A percentile compares a stretch with the other conserved stretches of the same genome.
phyloP scores from a whole-genome alignment of 2,888 invertebrate genomes.

The Empis livida region DNA sequence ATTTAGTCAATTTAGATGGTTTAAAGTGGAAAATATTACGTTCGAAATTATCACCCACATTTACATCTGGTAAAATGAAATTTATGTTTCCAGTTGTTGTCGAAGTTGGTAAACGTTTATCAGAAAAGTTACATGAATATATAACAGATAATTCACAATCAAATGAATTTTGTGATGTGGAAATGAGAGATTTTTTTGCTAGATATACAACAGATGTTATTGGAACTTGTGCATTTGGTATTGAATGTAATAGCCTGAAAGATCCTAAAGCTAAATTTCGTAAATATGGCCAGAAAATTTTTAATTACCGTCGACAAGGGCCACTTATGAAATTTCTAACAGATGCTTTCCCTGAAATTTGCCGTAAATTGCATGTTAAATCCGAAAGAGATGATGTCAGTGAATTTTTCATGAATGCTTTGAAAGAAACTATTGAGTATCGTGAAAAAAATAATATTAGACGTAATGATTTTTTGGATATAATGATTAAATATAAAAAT shows the following conservation, averaged over 20 bases:
- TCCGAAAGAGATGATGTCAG: conserved; percentile 18
- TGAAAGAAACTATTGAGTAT: conserved; percentile 30
- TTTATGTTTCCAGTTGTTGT: conserved; percentile 35
- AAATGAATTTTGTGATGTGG: conserved; percentile 12
- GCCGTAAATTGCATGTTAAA: conserved; percentile 18
- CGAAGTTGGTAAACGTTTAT: conserved; percentile 24
- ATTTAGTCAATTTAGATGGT: conserved; percentile 32
- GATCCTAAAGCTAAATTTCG: conserved; percentile 32
- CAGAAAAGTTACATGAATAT: conserved; percentile 17
- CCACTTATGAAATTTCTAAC: conserved; percentile 15
- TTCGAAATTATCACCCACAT: conserved; percentile 37
- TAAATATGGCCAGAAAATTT: conserved; percentile 20
- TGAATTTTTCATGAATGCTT: conserved; percentile 24
- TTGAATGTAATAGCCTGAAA: conserved; percentile 35
- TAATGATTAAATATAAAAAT: conserved; percentile 37
- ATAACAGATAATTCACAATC: neutral
- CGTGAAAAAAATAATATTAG: conserved; percentile 27
- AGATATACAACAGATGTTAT: conserved; percentile 41
- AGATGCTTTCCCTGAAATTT: conserved; percentile 18
- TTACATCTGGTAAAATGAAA: conserved; percentile 40
- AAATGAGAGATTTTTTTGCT: conserved; percentile 34
- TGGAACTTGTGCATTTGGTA: conserved; percentile 37
- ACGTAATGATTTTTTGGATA: conserved; percentile 40
- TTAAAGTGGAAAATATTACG: conserved; percentile 37
- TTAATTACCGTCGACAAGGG: conserved; percentile 17